phyloP scores from a whole-genome alignment of 2,113 vertebrate species.

The Xyrauchen texanus region DNA sequence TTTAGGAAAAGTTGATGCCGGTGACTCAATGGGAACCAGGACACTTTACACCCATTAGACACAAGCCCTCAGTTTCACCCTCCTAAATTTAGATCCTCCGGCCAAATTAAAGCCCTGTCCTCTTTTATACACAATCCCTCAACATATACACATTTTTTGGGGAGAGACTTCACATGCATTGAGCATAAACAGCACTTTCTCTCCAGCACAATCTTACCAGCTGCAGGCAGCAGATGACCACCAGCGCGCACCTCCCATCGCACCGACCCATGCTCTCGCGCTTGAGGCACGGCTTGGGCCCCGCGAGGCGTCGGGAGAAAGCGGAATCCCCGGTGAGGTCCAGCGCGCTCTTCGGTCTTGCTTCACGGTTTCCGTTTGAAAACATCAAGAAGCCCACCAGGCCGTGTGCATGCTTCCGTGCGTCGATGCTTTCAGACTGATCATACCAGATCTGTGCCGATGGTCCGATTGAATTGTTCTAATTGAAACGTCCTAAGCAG shows the following conservation, averaged over 20 bases:
- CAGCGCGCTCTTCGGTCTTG: constrained; percentile 58
- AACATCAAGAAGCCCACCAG: constrained; percentile 35
- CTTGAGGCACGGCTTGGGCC: constrained; percentile 76
- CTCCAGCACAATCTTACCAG: constrained; percentile 79
- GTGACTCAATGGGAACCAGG: constrained; percentile 11
- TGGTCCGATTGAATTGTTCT: constrained; percentile 50
- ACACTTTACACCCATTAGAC: neutral
- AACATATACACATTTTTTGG: neutral
- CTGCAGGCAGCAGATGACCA: constrained; percentile 93
- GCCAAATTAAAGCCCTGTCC: neutral
- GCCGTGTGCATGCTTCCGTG: constrained; percentile 33
- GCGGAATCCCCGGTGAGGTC: constrained; percentile 76
- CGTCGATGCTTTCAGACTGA: constrained; percentile 13
- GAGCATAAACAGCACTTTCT: neutral
- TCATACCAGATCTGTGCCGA: constrained; percentile 39
- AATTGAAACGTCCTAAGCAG: constrained; percentile 19
- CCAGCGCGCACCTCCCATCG: constrained; percentile 91
- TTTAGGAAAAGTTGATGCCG: neutral
- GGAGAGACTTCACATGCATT: neutral
- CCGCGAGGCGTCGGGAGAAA: constrained; percentile 76
- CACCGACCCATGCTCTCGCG: constrained; percentile 90
- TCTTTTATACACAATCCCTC: neutral
- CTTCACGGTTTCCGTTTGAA: constrained; percentile 3
- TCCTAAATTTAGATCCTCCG: neutral
- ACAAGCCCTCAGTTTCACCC: neutral